Percentiles rank a stretch among this genome's conserved stretches.
phyloP scores from a whole-genome alignment of 2,888 invertebrate species.

The Acrobasis repandana region DNA sequence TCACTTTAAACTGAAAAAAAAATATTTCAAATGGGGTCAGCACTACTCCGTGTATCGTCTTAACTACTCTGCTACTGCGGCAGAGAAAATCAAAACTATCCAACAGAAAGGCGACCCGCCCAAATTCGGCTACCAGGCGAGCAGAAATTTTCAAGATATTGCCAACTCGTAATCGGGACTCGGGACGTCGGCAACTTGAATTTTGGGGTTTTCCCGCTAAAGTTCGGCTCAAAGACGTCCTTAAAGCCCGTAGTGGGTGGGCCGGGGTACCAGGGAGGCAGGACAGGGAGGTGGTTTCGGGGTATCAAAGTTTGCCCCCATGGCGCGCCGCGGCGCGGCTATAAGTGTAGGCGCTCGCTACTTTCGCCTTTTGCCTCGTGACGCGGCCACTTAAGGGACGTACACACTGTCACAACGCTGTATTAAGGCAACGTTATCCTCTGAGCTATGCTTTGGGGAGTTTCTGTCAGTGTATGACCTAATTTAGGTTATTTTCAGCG shows the following conservation, averaged over 20 bases:
- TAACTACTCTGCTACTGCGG: no score
- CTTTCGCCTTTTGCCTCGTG: conserved; percentile 80
- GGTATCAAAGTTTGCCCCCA: conserved; percentile 80
- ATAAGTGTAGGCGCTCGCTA: conserved; percentile 47
- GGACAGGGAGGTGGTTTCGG: conserved; percentile 60
- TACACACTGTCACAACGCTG: conserved; percentile 62
- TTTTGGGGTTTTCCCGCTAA: conserved; percentile 79
- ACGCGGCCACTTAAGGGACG: conserved; percentile 81
- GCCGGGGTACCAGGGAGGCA: conserved; percentile 69
- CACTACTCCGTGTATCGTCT: no score
- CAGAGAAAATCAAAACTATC: conserved; percentile 19
- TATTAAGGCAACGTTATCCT: conserved; percentile 63
- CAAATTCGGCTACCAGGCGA: conserved; percentile 55
- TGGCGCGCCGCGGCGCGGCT: conserved; percentile 66
- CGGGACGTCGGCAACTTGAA: conserved; percentile 73
- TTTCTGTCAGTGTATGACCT: conserved; percentile 27
- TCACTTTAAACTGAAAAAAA: no score
- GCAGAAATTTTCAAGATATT: conserved; percentile 78
- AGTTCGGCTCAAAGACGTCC: conserved; percentile 80
- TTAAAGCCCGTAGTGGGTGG: conserved; percentile 76
- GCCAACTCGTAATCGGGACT: conserved; percentile 77
- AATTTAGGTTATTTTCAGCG: conserved; percentile 26
- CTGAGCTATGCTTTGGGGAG: conserved; percentile 41
- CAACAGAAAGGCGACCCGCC: conserved; percentile 33
- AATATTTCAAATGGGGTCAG: no score